Percentiles rank a stretch among this genome's conserved stretches.
Evolutionary conservation across 64 coral and sea anemone genomes (phyloP).

Genomic region (Platygyra sinensis): DNA sequence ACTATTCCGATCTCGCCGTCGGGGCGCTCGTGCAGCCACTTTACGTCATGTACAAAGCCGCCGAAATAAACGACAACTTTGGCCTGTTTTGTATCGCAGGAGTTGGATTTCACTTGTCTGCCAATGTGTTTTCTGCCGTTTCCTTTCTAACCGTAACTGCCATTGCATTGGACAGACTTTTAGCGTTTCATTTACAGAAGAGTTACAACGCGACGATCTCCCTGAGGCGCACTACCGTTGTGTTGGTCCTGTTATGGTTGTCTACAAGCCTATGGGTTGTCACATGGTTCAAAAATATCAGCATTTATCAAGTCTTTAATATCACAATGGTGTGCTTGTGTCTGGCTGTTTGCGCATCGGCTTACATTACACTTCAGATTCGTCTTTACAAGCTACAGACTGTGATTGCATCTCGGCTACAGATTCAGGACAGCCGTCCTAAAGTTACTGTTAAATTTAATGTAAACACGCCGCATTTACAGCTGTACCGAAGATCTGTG

Average conservation of each 20-base stretch:
- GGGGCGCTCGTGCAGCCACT: background rate
- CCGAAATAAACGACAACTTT: slow-evolving; percentile 19
- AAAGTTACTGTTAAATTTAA: background rate
- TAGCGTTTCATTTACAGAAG: background rate
- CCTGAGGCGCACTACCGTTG: background rate
- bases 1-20: slow-evolving; percentile 16
- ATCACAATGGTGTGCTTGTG: background rate
- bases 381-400: background rate
- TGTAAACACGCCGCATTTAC: slow-evolving; percentile 6
- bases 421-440: background rate
- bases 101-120: slow-evolving; percentile 8
- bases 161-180: background rate
- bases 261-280: slow-evolving; percentile 12
- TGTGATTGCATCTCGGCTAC: background rate
- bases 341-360: background rate
- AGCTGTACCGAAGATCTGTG: slow-evolving; percentile 22
- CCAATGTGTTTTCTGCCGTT: slow-evolving; percentile 30
- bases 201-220: background rate
- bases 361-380: slow-evolving; percentile 30
- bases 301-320: slow-evolving; percentile 24
- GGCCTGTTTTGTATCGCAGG: slow-evolving; percentile 16
- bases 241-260: background rate
- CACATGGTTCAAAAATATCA: slow-evolving; percentile 11
- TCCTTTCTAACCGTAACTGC: slow-evolving; percentile 36
- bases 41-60: slow-evolving; percentile 21